These are phyloP conservation scores for Toxotes chatareus DNA, from an alignment of 2,113 vertebrate genomes.

Conservation along the genomic window DNA sequence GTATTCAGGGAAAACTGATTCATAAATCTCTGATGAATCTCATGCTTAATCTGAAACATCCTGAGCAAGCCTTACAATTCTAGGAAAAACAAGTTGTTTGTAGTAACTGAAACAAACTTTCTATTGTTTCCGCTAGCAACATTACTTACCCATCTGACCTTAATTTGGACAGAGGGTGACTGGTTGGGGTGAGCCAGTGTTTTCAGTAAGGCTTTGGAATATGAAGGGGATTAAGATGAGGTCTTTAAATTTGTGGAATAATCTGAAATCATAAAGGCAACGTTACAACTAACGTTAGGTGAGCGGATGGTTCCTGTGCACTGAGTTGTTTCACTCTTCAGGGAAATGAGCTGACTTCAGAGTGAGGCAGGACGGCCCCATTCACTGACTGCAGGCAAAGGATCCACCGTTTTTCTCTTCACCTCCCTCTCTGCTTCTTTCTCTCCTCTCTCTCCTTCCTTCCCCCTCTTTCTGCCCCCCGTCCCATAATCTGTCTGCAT, in stretches of 20 bases:
- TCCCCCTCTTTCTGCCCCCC: background rate
- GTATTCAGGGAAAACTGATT: slow-evolving; percentile 1
- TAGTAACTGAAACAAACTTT: slow-evolving; percentile 5
- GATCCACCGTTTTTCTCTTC: slow-evolving; percentile 5
- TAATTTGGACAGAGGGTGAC: background rate
- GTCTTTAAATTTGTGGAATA: background rate
- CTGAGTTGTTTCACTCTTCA: slow-evolving; percentile 61
- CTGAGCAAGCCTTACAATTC: background rate
- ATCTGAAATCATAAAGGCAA: slow-evolving; percentile 2
- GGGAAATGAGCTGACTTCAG: slow-evolving; percentile 58
- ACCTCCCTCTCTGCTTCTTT: background rate
- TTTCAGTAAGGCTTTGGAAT: slow-evolving; percentile 28
- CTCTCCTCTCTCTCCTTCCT: background rate
- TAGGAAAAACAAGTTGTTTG: background rate
- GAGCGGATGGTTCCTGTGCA: slow-evolving; percentile 47
- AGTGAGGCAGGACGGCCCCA: slow-evolving; percentile 26
- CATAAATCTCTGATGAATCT: slow-evolving; percentile 7
- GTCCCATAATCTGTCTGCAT: slow-evolving; percentile 33
- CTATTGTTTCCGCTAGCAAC: slow-evolving; percentile 7
- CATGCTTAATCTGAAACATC: slow-evolving; percentile 12
- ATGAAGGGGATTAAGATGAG: slow-evolving; percentile 4
- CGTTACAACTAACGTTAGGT: slow-evolving; percentile 2
- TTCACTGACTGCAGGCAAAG: slow-evolving; percentile 40
- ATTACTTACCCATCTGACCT: background rate
- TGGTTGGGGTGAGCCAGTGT: background rate